Conservation (phyloP, 1,140 invertebrate species). For the Ectropis grisescens region DNA sequence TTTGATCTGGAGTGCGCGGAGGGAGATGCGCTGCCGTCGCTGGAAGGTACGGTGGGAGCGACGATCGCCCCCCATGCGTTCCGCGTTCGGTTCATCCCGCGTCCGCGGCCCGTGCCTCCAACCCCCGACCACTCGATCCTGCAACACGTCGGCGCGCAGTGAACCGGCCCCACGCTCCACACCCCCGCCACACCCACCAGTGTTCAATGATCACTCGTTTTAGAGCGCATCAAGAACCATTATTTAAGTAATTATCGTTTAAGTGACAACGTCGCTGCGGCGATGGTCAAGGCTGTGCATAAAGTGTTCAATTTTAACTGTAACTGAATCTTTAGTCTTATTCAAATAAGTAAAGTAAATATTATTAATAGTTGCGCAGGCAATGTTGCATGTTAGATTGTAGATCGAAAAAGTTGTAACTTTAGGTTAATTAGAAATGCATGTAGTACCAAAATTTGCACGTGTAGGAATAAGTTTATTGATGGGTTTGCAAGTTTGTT, state of each 20-base stretch:
- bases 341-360: slow-evolving; percentile 53
- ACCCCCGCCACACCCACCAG: slow-evolving; percentile 47
- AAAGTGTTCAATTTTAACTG: slow-evolving; percentile 66
- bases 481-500: slow-evolving; percentile 38
- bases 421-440: no score
- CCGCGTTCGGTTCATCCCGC: slow-evolving; percentile 76
- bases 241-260: slow-evolving; percentile 49
- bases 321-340: slow-evolving; percentile 52
- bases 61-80: slow-evolving; percentile 84
- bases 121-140: slow-evolving; percentile 66
- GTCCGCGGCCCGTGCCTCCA: slow-evolving; percentile 52
- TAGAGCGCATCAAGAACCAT: slow-evolving; percentile 62
- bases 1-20: slow-evolving; percentile 82
- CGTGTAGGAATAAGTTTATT: slow-evolving; percentile 63
- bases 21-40: slow-evolving; percentile 77
- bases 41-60: slow-evolving; percentile 82
- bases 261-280: slow-evolving; percentile 48
- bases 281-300: slow-evolving; percentile 64
- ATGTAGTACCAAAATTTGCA: slow-evolving; percentile 60
- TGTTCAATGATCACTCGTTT: slow-evolving; percentile 70
- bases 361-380: slow-evolving; percentile 45
- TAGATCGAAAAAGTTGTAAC: no score
- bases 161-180: slow-evolving; percentile 66
- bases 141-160: slow-evolving; percentile 76
- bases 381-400: slow-evolving; percentile 22